Evolutionary conservation across 2,797 vertebrate species (phyloP), one percentile per base, ranked within the genome.

Genomic region (Clamator glandarius): DNA sequence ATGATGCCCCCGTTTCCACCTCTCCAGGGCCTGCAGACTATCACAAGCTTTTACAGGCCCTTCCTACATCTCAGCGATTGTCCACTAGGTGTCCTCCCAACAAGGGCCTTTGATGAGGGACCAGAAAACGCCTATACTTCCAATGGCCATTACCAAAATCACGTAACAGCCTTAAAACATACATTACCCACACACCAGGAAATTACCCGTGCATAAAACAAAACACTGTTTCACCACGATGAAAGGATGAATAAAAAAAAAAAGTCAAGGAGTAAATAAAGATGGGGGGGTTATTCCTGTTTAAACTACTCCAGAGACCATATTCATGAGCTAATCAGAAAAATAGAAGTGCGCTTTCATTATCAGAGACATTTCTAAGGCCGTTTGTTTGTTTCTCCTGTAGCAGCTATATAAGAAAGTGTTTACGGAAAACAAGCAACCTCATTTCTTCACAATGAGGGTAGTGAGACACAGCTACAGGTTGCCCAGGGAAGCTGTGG

Each of bases 1-100:
- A 18, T 0, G 0, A 11, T 16, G 24, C 26, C 7, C 0, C 2
- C 9, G 20, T 15, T 52, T 54, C 25, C 26, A 17, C n/a, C 16
- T 35, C 28, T 14, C 2, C 63, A 15, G 10, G 8, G 72, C 11
- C n/a, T 24, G 26, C 36, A 68, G 11, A 25, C 5, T 8, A 12
- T 8, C 48, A 70, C 2, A 6, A 10, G 3, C 8, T n/a, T 11
- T 18, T 3, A 69, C 31, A 3, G 20, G 23, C 8, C 2, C 31
- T 55, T 36, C 11, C 39, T 33, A 15, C 51, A 82, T 1, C 20
- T 35, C 51, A 15, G 8, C 7, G 0, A 14, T 11, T 48, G 52
- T 10, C 70, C 86, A 55, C 81, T 28, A 76, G 63, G n/a, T 69
- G 70, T 82, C 84, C 64, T 82, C 67, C 44, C 0, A 0, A 44